Evolutionary conservation across 2,113 vertebrate genomes (phyloP), one percentile per base, ranked within the genome.

Genomic region (Cinclus cinclus): DNA sequence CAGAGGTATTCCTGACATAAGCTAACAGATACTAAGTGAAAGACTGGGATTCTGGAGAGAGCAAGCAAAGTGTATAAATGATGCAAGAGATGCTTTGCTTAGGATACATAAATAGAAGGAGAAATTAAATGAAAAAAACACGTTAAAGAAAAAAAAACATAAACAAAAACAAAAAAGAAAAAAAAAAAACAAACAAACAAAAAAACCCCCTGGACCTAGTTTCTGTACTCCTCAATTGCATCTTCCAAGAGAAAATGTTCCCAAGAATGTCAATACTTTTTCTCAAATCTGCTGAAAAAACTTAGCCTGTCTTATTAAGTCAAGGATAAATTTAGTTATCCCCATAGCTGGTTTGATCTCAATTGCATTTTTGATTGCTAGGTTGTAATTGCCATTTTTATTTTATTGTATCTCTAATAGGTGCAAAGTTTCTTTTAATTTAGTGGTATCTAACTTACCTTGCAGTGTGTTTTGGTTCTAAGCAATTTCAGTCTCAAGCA

Each of bases 401-500:
- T 92, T 96, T 96, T 90, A 86, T 80, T 87, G 74, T 94, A 53
- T 53, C 35, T 80, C 69, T 94, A 93, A 89, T 77, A 88, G 93
- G 65, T 77, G 81, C 85, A 78, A 95, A 96, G 83, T 96, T 95
- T 90, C 80, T 87, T 89, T 92, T 96, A 95, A 95, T 95, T 92
- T 95, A 92, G 80, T 88, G 80, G 77, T 68, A 75, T 96, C 91
- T 91, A 92, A 86, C 90, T 89, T 97, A 97, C 94, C 94, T 96
- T 89, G 84, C 82, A 69, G 81, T 93, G 85, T 74, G 87, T 95
- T 91, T 96, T 91, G 89, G 65, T 96, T 97, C 97, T 95, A 92
- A 95, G 96, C 92, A 86, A 95, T 90, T 95, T 96, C 96, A 96
- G 95, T 90, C 91, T 97, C 96, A 97, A 97, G 97, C 96, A 97